phyloP scores from a whole-genome alignment of 2,113 vertebrate genomes.

The Pangasianodon hypophthalmus region DNA sequence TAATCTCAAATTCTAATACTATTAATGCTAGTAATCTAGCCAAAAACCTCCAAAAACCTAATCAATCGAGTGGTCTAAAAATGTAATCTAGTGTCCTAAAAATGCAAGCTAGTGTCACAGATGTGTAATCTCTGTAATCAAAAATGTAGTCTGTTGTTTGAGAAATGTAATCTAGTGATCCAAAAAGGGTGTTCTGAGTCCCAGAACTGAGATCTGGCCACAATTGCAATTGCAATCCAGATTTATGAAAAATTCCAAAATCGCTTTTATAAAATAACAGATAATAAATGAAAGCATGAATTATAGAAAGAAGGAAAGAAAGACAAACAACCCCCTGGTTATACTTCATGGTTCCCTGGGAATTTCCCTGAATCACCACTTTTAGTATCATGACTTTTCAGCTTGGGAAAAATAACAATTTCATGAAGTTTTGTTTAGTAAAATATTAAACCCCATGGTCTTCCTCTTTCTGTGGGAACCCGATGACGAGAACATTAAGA shows the following conservation, averaged over 20 bases:
- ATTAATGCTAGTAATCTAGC: neutral
- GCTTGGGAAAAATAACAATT: neutral
- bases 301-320: neutral
- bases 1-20: neutral
- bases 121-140: neutral
- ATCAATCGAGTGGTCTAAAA: neutral
- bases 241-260: neutral
- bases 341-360: neutral
- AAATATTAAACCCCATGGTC: neutral
- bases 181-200: neutral
- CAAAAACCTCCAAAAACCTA: neutral
- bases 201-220: neutral
- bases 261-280: neutral
- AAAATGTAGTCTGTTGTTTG: neutral
- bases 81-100: neutral
- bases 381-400: neutral
- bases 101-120: neutral
- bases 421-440: neutral
- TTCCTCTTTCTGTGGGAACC: slow-evolving; percentile 37
- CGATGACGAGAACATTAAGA: slow-evolving; percentile 42
- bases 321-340: neutral
- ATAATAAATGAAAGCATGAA: neutral
- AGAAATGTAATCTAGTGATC: neutral
- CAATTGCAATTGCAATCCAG: neutral
- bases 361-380: neutral